phyloP scores from a whole-genome alignment of 2,797 vertebrate species.

The Lemur catta region DNA sequence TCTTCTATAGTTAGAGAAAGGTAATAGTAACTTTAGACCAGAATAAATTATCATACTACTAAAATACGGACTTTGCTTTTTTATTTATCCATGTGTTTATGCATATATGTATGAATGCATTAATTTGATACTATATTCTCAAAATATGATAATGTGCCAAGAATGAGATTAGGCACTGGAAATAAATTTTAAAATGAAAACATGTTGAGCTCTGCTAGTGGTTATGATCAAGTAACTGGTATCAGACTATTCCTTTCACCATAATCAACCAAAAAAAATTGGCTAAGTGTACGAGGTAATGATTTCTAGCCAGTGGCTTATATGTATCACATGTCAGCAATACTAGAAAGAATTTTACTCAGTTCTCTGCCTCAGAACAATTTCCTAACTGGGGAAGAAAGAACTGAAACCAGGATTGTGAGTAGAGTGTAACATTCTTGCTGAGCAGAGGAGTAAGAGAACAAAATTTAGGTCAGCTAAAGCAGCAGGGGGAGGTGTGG shows the following conservation, averaged over 20 bases:
- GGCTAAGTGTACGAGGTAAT: not conserved
- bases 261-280: not conserved
- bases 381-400: not conserved
- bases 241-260: rapidly evolving
- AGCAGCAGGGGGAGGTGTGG: no score
- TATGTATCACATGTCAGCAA: not conserved
- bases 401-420: not conserved
- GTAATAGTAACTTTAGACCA: not conserved
- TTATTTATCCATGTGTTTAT: not conserved
- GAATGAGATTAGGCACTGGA: not conserved
- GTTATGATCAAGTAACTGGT: not conserved
- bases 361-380: not conserved
- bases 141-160: not conserved
- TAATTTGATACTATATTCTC: not conserved
- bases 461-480: not conserved
- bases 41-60: not conserved
- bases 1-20: not conserved
- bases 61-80: not conserved
- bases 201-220: not conserved
- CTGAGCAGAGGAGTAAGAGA: not conserved
- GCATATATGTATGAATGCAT: not conserved
- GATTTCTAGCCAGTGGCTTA: not conserved
- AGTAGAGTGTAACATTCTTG: not conserved
- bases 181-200: not conserved
- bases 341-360: not conserved